phyloP scores from a whole-genome alignment of 2,888 invertebrate species.

The Flabesymbios commensalis region DNA sequence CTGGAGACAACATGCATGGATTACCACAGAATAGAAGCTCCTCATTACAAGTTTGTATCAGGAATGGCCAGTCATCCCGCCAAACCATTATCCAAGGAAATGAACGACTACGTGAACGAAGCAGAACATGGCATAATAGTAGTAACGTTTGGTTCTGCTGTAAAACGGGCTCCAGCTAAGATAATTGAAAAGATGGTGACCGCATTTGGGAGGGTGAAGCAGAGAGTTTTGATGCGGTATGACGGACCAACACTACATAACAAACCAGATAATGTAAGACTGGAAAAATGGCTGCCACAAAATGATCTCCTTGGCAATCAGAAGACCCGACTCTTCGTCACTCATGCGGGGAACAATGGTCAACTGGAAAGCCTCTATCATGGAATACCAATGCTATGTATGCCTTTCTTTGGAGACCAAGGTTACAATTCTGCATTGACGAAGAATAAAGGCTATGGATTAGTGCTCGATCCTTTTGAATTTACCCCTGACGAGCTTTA shows the following conservation, averaged over 20 bases:
- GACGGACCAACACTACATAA: background rate
- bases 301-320: constrained; percentile 17
- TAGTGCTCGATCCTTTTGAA: background rate
- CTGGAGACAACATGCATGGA: constrained; percentile 7
- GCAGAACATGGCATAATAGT: constrained; percentile 6
- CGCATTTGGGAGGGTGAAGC: background rate
- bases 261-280: constrained; percentile 2
- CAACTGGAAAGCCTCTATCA: constrained; percentile 13
- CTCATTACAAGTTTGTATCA: background rate
- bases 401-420: constrained; percentile 13
- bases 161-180: background rate
- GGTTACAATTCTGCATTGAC: background rate
- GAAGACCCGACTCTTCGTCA: constrained; percentile 7
- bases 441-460: background rate
- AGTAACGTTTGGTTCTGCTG: constrained; percentile 6
- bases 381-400: constrained; percentile 10
- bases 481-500: background rate
- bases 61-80: background rate
- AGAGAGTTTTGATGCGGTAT: constrained; percentile 3
- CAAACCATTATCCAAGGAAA: background rate
- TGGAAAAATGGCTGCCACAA: constrained; percentile 14
- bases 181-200: constrained; percentile 5
- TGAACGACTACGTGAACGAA: background rate
- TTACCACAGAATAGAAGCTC: background rate
- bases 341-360: constrained; percentile 12